These are phyloP conservation scores for Agonopterix arenella DNA, from an alignment of 2,888 invertebrate genomes.

Conservation along the genomic window DNA sequence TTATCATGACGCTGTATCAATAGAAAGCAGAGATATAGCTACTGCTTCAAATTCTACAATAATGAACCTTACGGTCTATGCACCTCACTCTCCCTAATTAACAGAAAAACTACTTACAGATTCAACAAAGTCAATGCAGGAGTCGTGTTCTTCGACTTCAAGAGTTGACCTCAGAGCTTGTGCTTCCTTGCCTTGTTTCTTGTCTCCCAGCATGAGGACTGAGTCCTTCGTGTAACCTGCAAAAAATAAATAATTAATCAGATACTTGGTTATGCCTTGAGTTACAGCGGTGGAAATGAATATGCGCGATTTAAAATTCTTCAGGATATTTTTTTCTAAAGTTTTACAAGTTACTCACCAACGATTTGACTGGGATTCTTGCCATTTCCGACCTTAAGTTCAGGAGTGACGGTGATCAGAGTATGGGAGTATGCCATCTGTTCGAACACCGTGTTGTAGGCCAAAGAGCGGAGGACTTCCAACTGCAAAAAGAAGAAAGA, in stretches of 20 bases:
- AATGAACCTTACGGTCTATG: too few relatives aligned
- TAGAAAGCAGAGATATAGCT: too few relatives aligned
- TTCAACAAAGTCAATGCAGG: slow-evolving; percentile 82
- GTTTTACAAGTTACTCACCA: slow-evolving; percentile 48
- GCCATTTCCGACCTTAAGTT: slow-evolving; percentile 68
- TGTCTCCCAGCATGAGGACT: slow-evolving; percentile 81
- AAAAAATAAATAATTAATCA: not conserved
- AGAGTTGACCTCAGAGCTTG: slow-evolving; percentile 75
- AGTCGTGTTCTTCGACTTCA: slow-evolving; percentile 67
- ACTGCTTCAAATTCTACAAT: too few relatives aligned
- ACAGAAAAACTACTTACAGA: slow-evolving; percentile 56
- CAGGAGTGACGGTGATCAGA: slow-evolving; percentile 77
- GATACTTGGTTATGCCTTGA: too few relatives aligned
- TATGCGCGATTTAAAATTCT: too few relatives aligned
- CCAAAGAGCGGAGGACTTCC: not conserved
- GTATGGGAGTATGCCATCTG: slow-evolving; percentile 79
- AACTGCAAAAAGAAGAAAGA: not conserved
- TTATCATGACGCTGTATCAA: too few relatives aligned
- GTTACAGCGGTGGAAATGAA: too few relatives aligned
- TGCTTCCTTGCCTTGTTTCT: slow-evolving; percentile 78
- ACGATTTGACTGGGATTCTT: slow-evolving; percentile 77
- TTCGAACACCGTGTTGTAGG: slow-evolving; percentile 46
- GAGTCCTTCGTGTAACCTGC: slow-evolving; percentile 76
- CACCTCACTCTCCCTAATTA: too few relatives aligned
- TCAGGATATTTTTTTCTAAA: too few relatives aligned